Percentiles rank a stretch among this genome's conserved stretches.
Evolutionary conservation across 1,140 invertebrate species (phyloP).

Genomic region (Zaprionus africanus): DNA sequence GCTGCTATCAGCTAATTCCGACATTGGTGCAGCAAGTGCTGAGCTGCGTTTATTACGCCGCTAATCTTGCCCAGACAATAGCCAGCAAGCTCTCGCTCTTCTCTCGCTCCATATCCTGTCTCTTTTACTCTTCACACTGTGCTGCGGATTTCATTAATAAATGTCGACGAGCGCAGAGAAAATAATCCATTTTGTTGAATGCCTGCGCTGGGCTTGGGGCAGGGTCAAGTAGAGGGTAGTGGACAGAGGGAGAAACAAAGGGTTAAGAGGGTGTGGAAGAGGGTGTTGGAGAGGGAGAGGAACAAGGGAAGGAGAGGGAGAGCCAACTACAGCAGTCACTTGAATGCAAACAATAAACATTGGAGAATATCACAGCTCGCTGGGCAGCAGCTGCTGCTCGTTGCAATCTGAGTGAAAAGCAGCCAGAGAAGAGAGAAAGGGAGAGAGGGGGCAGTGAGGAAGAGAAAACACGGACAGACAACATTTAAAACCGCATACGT

Average conservation of each 20-base stretch:
- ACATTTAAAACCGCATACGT: slow-evolving; percentile 57
- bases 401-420: slow-evolving; percentile 34
- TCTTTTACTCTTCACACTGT: slow-evolving; percentile 16
- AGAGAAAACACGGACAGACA: neutral
- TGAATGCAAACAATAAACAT: slow-evolving; percentile 75
- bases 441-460: neutral
- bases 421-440: neutral
- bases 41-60: slow-evolving; percentile 70
- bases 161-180: slow-evolving; percentile 62
- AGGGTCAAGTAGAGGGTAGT: neutral
- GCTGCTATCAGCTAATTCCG: slow-evolving; percentile 52
- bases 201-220: neutral
- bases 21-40: slow-evolving; percentile 31
- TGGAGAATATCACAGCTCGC: slow-evolving; percentile 70
- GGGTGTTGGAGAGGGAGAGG: neutral
- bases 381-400: slow-evolving; percentile 57
- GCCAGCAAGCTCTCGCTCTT: neutral
- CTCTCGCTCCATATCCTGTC: neutral
- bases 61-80: slow-evolving; percentile 61
- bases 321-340: slow-evolving; percentile 25
- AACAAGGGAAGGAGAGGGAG: neutral
- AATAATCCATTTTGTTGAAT: slow-evolving; percentile 74
- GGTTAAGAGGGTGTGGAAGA: neutral
- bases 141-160: slow-evolving; percentile 76
- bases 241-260: neutral